These are phyloP conservation scores for Ascaphus truei DNA, from an alignment of 2,113 vertebrate genomes.

Conservation along the genomic window DNA sequence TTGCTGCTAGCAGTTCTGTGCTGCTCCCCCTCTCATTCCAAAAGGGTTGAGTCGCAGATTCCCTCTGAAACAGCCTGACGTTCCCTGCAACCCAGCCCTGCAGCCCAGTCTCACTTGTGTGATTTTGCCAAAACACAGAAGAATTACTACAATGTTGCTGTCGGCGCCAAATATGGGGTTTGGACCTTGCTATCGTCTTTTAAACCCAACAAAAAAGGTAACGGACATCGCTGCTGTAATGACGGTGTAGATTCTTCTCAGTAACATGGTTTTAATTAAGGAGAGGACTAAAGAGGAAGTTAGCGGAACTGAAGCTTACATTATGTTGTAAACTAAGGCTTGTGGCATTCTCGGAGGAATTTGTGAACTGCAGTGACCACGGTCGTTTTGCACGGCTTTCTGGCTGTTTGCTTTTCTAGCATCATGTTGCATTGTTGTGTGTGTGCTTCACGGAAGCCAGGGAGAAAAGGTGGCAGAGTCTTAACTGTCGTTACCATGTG, in stretches of 20 bases:
- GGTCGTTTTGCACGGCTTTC: neutral
- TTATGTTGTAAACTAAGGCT: constrained; percentile 44
- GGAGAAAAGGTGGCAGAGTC: constrained; percentile 12
- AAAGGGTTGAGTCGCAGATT: constrained; percentile 31
- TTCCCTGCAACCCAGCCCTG: constrained; percentile 47
- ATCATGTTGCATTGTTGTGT: constrained; percentile 2
- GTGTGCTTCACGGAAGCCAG: neutral
- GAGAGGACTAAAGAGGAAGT: constrained; percentile 63
- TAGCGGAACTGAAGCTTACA: constrained; percentile 48
- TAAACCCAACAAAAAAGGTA: constrained; percentile 51
- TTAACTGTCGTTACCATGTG: no score
- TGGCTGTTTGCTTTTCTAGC: neutral
- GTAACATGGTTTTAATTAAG: constrained; percentile 55
- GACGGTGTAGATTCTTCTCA: constrained; percentile 51
- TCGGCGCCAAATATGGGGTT: constrained; percentile 31
- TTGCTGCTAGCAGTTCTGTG: neutral
- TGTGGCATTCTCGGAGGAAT: constrained; percentile 37
- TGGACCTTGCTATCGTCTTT: constrained; percentile 35
- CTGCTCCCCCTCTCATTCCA: neutral
- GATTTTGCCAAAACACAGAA: constrained; percentile 35
- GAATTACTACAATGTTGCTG: constrained; percentile 44
- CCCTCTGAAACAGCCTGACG: constrained; percentile 32
- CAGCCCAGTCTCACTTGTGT: constrained; percentile 37
- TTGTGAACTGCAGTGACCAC: constrained; percentile 13
- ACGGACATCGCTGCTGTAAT: constrained; percentile 38